These are phyloP conservation scores for Sussaba pulchella DNA, from an alignment of 2,888 invertebrate species.

Conservation along the genomic window DNA sequence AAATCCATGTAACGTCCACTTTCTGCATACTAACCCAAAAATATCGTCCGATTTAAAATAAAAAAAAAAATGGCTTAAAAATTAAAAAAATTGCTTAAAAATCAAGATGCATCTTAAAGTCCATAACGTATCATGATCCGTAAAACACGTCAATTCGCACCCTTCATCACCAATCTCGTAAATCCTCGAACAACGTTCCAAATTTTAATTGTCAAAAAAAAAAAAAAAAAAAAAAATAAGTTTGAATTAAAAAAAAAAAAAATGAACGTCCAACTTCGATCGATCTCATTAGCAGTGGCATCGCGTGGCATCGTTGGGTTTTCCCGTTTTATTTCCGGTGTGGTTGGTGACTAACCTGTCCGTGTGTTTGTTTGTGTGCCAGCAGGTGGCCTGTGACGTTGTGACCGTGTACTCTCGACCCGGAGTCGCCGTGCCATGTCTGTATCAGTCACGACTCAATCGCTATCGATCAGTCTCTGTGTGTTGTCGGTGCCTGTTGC, in stretches of 20 bases:
- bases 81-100: too few species aligned
- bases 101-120: too few species aligned
- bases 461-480: slow-evolving; percentile 77
- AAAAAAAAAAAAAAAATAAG: neutral
- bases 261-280: neutral
- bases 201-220: neutral
- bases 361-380: slow-evolving; percentile 85
- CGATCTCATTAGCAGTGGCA: neutral
- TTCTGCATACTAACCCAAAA: too few species aligned
- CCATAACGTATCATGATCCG: too few species aligned
- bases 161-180: too few species aligned
- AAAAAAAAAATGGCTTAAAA: too few species aligned
- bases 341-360: slow-evolving; percentile 84
- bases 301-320: slow-evolving; percentile 52
- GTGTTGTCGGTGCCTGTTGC: slow-evolving; percentile 79
- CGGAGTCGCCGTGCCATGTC: slow-evolving; percentile 84
- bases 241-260: neutral
- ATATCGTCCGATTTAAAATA: too few species aligned
- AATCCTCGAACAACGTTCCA: too few species aligned
- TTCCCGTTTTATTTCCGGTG: slow-evolving; percentile 77
- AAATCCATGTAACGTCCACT: too few species aligned
- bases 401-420: slow-evolving; percentile 83
- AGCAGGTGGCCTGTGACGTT: slow-evolving; percentile 85
- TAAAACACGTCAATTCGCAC: too few species aligned
- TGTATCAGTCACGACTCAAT: slow-evolving; percentile 77